Base-by-base conservation (phyloP, 2,888 invertebrate genomes). In the Mesorhabditis belari region DNA sequence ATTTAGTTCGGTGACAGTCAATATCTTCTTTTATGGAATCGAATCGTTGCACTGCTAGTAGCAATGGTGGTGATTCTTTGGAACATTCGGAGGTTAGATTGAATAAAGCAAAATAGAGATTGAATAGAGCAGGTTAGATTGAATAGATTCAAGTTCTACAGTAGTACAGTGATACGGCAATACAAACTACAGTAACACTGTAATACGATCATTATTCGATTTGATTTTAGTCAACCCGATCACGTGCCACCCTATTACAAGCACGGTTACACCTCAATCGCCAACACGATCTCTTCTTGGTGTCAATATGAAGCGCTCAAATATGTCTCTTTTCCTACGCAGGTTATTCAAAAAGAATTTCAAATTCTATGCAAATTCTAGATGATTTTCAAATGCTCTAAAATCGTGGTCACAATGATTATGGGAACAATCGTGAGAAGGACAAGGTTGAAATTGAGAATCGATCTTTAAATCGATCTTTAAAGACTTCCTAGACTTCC, bases 291-390 rank as follows among this genome's bases (percentile, higher is more conserved):
- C 87, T 94, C 94, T 81, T 93, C 94, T 55, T 99, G 96, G 96
- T 96, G 93, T 83, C 98, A 99, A 83, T 98, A 99, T 82, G 98
- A 98, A 84, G 96, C 96, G 24, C 85, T 99, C 53, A 96, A 96
- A 83, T 99, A 90, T 83, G 92, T 98, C 77, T 93, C 90, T 80
- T 98, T 98, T 82, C 96, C 96, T 2, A 92, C 94, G 55, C 95
- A 96, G 86, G 76, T 77, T 3, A 55, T 44, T 52, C n/a, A 19
- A 12, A 12, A 55, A 23, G 35, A 25, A 19, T 21, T 65, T 23
- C 25, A 12, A 25, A 5, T 3, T 89, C 91, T 66, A 83, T 92
- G n/a, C 12, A 35, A 3, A 5, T 56, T 69, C 55, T 54, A 79
- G 72, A 79, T 77, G 0, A 76, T 79, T 68, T 92, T 93, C 0